These are phyloP conservation scores for Rhabdomys dilectus DNA, from an alignment of 2,113 vertebrate species.

Conservation along the genomic window DNA sequence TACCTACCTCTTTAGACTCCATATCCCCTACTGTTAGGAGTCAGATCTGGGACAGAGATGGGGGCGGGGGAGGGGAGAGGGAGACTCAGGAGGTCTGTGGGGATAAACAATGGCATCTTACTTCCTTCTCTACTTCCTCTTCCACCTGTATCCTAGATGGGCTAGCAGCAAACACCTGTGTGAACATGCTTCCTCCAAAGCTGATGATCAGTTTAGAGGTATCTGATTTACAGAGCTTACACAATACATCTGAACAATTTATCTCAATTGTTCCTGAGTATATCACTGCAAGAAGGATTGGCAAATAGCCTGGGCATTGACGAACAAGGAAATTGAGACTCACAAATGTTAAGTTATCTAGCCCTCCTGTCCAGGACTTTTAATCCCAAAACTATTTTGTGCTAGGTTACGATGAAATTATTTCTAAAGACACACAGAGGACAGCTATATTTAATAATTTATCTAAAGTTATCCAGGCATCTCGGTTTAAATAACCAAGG, in stretches of 20 bases:
- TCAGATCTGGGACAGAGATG: too few relatives aligned
- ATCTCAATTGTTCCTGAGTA: background rate
- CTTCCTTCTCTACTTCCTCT: background rate
- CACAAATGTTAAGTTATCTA: background rate
- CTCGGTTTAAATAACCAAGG: slow-evolving; percentile 11
- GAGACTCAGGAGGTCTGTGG: too few relatives aligned
- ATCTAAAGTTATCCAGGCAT: background rate
- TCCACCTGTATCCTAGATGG: too few relatives aligned
- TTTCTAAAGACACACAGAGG: slow-evolving; percentile 23
- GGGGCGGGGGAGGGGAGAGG: too few relatives aligned
- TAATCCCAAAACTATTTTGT: background rate
- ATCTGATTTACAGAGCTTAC: background rate
- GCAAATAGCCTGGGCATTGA: background rate
- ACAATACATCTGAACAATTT: background rate
- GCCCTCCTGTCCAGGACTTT: background rate
- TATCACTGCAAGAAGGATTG: background rate
- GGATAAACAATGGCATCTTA: background rate
- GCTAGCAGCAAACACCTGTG: background rate
- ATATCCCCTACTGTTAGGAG: too few relatives aligned
- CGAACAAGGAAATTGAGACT: background rate
- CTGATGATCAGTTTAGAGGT: background rate
- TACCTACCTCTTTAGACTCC: too few relatives aligned
- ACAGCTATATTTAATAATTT: background rate
- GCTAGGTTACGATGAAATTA: background rate
- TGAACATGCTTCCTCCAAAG: background rate